These are phyloP conservation scores for Melanotaenia trifasciata DNA, from an alignment of 2,797 vertebrate genomes.

Conservation along the genomic window DNA sequence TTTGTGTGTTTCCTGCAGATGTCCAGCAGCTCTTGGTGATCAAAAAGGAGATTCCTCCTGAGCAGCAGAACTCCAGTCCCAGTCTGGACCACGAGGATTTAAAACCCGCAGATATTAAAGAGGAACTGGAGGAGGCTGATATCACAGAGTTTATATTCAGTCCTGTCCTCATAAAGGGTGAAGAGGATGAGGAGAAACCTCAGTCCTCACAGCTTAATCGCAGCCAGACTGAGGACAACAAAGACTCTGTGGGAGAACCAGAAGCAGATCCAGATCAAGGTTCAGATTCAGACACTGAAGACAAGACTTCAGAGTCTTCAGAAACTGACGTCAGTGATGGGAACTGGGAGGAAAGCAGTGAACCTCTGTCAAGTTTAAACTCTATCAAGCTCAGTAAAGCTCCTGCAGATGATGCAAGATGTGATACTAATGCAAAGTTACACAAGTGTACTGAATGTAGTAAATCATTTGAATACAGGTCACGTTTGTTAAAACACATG, in stretches of 20 bases:
- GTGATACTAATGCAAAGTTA: background rate
- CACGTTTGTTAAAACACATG: background rate
- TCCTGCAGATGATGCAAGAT: background rate
- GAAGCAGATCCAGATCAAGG: background rate
- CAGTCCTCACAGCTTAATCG: background rate
- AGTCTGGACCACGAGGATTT: conserved; percentile 1
- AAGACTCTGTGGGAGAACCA: background rate
- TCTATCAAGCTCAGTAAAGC: background rate
- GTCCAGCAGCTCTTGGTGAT: background rate
- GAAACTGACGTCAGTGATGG: conserved; percentile 16
- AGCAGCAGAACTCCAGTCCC: conserved; percentile 1
- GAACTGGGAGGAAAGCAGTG: background rate
- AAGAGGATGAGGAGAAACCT: conserved; percentile 18
- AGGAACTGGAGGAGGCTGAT: conserved; percentile 10
- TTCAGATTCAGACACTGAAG: background rate
- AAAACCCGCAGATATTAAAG: conserved; percentile 7
- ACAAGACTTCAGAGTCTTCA: conserved; percentile 11
- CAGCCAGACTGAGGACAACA: background rate
- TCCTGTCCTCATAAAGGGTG: conserved; percentile 21
- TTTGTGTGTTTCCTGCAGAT: conserved; percentile 5
- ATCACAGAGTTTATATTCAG: conserved; percentile 1
- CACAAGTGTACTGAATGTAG: conserved; percentile 5
- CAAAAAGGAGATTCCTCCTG: background rate
- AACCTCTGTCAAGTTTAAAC: conserved; percentile 4
- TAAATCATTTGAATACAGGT: background rate